Conservation (phyloP, 1,140 invertebrate species). For the Adelges cooleyi region DNA sequence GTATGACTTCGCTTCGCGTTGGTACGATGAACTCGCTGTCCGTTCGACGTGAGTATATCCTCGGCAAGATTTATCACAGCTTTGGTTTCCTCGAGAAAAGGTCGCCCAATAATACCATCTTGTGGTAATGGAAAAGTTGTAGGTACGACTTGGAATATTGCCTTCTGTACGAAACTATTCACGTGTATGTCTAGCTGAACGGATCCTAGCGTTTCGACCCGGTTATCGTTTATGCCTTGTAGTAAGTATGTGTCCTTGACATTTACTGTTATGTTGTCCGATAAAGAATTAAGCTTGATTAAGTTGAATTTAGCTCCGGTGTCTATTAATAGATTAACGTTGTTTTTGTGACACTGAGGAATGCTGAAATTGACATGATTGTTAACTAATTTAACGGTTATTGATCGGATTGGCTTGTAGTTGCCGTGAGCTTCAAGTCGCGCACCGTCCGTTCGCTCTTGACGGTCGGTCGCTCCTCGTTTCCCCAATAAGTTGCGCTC, state of each 20-base stretch:
- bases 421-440: slow-evolving; percentile 42
- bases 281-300: neutral
- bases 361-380: neutral
- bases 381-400: neutral
- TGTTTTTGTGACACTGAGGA: neutral
- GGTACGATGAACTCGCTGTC: neutral
- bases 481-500: neutral
- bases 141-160: neutral
- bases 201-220: neutral
- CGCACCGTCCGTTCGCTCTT: neutral
- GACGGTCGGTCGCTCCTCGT: neutral
- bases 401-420: neutral
- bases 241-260: neutral
- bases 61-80: neutral
- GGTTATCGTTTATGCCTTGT: neutral
- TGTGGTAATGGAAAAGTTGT: neutral
- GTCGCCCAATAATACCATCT: neutral
- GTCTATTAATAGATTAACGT: neutral
- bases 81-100: neutral
- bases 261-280: neutral
- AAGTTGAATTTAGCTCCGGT: neutral
- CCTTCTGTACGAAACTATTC: neutral
- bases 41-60: neutral
- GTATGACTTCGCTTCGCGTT: neutral
- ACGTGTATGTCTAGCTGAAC: neutral